Conservation (phyloP, 92 coral and sea anemone genomes). For the Phenganax subtilis region DNA sequence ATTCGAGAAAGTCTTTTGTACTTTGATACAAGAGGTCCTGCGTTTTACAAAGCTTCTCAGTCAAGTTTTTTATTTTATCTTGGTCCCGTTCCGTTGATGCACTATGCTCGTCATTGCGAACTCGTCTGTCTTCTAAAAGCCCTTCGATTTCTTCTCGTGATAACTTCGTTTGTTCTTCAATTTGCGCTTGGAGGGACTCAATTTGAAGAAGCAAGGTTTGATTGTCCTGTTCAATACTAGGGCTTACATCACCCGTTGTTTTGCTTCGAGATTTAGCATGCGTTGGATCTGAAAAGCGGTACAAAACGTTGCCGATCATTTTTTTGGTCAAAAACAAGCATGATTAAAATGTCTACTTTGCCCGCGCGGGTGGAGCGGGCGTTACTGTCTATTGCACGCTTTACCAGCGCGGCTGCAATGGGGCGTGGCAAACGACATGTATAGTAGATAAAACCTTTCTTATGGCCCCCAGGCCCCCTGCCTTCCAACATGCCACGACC, state of each 20-base stretch:
- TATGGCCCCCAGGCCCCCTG: conserved; percentile 98
- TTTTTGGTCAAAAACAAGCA: background rate
- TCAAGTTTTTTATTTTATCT: conserved; percentile 83
- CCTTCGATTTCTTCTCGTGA: conserved; percentile 87
- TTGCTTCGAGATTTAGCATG: conserved; percentile 3
- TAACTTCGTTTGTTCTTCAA: conserved; percentile 90
- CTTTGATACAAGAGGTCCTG: conserved; percentile 93
- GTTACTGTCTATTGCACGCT: too few species aligned
- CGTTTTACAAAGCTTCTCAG: conserved; percentile 78
- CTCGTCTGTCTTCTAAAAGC: conserved; percentile 81
- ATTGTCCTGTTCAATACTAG: conserved; percentile 50
- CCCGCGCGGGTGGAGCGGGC: too few species aligned
- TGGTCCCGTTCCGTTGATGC: conserved; percentile 90
- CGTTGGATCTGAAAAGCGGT: background rate
- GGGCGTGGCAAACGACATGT: too few species aligned
- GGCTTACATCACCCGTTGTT: conserved; percentile 6
- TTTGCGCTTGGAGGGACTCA: conserved; percentile 88
- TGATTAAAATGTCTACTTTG: background rate
- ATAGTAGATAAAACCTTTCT: conserved; percentile 52
- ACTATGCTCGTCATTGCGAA: conserved; percentile 87
- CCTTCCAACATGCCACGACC: conserved; percentile 49
- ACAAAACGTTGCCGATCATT: background rate
- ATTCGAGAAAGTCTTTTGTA: conserved; percentile 88
- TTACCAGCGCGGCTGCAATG: too few species aligned
- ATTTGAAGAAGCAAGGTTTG: conserved; percentile 87